phyloP scores from a whole-genome alignment of 2,113 vertebrate species.

The Epinephelus lanceolatus region DNA sequence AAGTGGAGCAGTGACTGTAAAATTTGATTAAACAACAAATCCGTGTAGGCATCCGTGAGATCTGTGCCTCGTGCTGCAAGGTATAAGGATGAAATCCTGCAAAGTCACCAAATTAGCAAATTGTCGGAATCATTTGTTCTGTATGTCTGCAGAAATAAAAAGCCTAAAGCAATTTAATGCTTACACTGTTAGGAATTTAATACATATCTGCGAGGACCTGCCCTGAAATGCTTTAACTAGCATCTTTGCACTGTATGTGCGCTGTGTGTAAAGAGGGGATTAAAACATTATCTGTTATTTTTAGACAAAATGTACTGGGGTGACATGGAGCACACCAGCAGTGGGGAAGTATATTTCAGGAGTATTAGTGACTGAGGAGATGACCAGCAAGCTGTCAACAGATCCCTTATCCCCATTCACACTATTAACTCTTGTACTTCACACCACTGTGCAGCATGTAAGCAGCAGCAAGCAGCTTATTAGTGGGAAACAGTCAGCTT shows the following conservation, averaged over 20 bases:
- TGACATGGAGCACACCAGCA: background rate
- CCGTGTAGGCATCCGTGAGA: constrained; percentile 17
- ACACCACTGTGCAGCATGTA: background rate
- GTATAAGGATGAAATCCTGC: constrained; percentile 45
- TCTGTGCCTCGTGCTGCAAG: constrained; percentile 16
- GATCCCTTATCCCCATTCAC: background rate
- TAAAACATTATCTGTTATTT: constrained; percentile 18
- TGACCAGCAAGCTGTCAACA: constrained; percentile 1
- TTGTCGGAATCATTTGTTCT: constrained; percentile 31
- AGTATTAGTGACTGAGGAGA: background rate
- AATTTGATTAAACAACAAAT: constrained; percentile 63
- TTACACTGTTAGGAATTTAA: constrained; percentile 50
- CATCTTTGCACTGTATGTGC: constrained; percentile 30
- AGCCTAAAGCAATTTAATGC: constrained; percentile 51
- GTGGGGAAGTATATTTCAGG: background rate
- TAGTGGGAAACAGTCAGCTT: background rate
- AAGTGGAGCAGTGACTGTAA: constrained; percentile 35
- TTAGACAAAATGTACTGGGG: too few relatives aligned
- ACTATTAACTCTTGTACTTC: background rate
- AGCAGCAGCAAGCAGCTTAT: background rate
- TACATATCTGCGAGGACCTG: constrained; percentile 10
- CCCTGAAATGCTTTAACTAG: constrained; percentile 43
- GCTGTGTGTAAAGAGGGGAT: constrained; percentile 28
- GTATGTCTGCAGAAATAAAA: constrained; percentile 55
- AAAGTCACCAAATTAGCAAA: constrained; percentile 62